Conservation (phyloP, 1,140 invertebrate species). For the Leptinotarsa texana region DNA sequence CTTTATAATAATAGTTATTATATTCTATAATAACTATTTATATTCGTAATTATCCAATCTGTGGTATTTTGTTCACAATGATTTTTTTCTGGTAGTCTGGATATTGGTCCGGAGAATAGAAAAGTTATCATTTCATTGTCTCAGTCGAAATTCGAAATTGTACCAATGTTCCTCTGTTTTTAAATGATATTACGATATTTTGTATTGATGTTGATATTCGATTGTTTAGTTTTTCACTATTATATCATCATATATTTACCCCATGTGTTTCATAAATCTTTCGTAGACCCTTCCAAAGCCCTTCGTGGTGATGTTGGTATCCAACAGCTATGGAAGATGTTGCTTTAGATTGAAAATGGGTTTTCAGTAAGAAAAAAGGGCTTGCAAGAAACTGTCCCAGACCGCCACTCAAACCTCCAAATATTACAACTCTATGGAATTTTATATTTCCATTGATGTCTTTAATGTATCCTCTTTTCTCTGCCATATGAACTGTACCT, state of each 20-base stretch:
- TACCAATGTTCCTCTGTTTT: too few relatives aligned
- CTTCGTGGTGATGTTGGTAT: constrained; percentile 78
- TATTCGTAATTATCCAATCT: too few relatives aligned
- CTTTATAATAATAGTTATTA: too few relatives aligned
- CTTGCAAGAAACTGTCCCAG: constrained; percentile 56
- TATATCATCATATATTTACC: constrained; percentile 49
- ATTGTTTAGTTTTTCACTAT: too few relatives aligned
- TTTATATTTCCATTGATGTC: constrained; percentile 40
- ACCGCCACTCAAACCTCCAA: constrained; percentile 44
- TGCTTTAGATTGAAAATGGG: constrained; percentile 82
- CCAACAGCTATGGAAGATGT: constrained; percentile 83
- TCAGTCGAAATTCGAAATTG: too few relatives aligned
- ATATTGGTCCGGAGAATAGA: too few relatives aligned
- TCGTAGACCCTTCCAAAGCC: constrained; percentile 69
- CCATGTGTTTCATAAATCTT: constrained; percentile 75
- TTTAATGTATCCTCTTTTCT: constrained; percentile 38
- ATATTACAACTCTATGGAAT: constrained; percentile 38
- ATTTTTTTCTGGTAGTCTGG: too few relatives aligned
- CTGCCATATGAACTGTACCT: constrained; percentile 41
- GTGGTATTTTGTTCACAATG: too few relatives aligned
- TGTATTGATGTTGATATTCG: too few relatives aligned
- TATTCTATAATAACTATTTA: too few relatives aligned
- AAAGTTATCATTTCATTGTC: too few relatives aligned
- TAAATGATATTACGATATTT: too few relatives aligned
- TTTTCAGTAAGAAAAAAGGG: constrained; percentile 87